phyloP scores from a whole-genome alignment of 2,888 invertebrate genomes.

The Drosophila paracracens region DNA sequence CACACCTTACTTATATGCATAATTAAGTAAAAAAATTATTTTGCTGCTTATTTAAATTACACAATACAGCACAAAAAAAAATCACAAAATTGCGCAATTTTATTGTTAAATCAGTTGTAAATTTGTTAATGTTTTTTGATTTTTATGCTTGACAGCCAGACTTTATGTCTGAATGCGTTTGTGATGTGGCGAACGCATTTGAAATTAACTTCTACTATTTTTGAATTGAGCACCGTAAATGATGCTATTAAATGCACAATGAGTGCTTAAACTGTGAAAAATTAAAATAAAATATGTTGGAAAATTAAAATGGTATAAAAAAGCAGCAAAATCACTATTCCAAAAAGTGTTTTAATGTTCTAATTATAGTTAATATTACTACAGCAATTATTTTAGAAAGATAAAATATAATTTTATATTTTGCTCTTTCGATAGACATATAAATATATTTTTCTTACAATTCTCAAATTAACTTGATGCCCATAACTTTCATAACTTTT shows the following conservation, averaged over 20 bases:
- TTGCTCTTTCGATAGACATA: neutral
- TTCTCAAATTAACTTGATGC: neutral
- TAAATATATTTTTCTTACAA: neutral
- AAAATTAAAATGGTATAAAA: neutral
- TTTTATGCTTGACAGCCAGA: conserved; percentile 39
- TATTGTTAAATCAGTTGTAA: conserved; percentile 77
- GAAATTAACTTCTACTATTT: neutral
- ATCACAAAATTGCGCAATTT: conserved; percentile 43
- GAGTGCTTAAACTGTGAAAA: neutral
- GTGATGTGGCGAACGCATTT: conserved; percentile 42
- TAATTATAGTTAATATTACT: neutral
- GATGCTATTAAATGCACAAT: neutral
- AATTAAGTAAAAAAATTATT: conserved; percentile 58
- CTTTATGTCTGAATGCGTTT: conserved; percentile 45
- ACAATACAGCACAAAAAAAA: conserved; percentile 9
- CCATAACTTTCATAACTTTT: neutral
- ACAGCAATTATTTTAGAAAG: neutral
- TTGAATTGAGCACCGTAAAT: neutral
- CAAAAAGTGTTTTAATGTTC: neutral
- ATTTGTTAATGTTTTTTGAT: conserved; percentile 59
- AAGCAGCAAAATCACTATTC: neutral
- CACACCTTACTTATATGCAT: conserved; percentile 51
- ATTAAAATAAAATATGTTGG: neutral
- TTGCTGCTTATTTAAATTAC: conserved; percentile 43
- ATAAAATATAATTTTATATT: neutral